These are phyloP conservation scores for Argyresthia albistria DNA, from an alignment of 2,888 invertebrate species.

Conservation along the genomic window DNA sequence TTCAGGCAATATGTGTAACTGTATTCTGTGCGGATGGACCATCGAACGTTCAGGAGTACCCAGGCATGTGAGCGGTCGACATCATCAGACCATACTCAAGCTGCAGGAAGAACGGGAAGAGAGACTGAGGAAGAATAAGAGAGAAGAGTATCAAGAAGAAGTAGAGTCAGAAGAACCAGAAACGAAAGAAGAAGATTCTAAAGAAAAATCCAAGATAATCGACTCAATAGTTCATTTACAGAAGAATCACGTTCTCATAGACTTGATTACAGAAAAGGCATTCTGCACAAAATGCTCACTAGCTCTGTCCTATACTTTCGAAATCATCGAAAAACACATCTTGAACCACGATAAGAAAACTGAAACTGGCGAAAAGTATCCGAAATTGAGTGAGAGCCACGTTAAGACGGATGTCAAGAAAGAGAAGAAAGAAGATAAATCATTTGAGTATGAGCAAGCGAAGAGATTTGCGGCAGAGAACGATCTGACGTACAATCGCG, in stretches of 20 bases:
- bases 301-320: conserved; percentile 14
- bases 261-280: conserved; percentile 20
- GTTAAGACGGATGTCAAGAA: neutral
- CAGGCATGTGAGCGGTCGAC: conserved; percentile 14
- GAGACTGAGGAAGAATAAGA: neutral
- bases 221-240: conserved; percentile 19
- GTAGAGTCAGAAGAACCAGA: conserved; percentile 3
- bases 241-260: conserved; percentile 22
- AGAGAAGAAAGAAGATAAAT: conserved; percentile 7
- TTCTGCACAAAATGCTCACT: conserved; percentile 22
- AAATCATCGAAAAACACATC: conserved; percentile 21
- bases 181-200: neutral
- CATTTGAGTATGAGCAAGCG: conserved; percentile 10
- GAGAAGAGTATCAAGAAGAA: neutral
- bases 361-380: neutral
- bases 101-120: conserved; percentile 16
- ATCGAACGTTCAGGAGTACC: conserved; percentile 5
- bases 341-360: conserved; percentile 17
- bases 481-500: conserved; percentile 9
- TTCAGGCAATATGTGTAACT: conserved; percentile 3
- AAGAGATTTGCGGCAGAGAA: conserved; percentile 15
- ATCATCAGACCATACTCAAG: conserved; percentile 20
- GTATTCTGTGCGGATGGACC: conserved; percentile 21
- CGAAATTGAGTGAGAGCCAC: neutral
- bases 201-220: conserved; percentile 13